These are phyloP conservation scores for Rhagoletis pomonella DNA, from an alignment of 1,140 invertebrate genomes.

Conservation along the genomic window DNA sequence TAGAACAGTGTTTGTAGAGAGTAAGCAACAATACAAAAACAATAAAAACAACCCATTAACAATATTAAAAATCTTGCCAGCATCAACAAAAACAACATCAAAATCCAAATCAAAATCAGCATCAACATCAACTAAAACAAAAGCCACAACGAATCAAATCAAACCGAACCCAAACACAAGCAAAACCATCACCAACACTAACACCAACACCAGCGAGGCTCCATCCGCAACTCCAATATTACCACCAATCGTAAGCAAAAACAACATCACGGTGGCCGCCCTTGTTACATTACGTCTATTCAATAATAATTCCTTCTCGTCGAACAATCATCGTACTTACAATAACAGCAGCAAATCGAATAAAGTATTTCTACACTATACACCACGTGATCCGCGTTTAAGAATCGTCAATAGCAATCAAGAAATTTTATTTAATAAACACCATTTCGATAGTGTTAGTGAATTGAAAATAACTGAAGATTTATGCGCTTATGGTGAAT, in stretches of 20 bases:
- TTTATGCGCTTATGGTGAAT: constrained; percentile 72
- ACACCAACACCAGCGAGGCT: constrained; percentile 45
- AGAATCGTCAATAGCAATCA: constrained; percentile 62
- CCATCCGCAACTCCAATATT: constrained; percentile 21
- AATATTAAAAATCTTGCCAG: background rate
- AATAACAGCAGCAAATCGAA: constrained; percentile 73
- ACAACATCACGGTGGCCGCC: constrained; percentile 59
- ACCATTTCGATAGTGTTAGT: constrained; percentile 57
- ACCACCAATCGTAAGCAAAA: constrained; percentile 10
- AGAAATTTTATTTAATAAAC: constrained; percentile 62
- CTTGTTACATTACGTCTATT: constrained; percentile 21
- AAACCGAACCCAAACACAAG: background rate
- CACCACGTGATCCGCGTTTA: constrained; percentile 72
- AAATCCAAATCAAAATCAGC: constrained; percentile 11
- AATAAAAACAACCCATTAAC: constrained; percentile 53
- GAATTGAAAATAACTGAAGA: constrained; percentile 71
- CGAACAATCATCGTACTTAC: constrained; percentile 72
- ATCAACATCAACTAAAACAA: constrained; percentile 28
- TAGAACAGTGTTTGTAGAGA: background rate
- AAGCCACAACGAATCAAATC: background rate
- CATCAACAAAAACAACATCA: background rate
- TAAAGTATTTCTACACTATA: constrained; percentile 72
- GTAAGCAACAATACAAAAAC: constrained; percentile 25
- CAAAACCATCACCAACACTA: constrained; percentile 12
- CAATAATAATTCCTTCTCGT: constrained; percentile 55